These are phyloP conservation scores for Drosophila lutescens DNA, from an alignment of 2,888 invertebrate species.

Conservation along the genomic window DNA sequence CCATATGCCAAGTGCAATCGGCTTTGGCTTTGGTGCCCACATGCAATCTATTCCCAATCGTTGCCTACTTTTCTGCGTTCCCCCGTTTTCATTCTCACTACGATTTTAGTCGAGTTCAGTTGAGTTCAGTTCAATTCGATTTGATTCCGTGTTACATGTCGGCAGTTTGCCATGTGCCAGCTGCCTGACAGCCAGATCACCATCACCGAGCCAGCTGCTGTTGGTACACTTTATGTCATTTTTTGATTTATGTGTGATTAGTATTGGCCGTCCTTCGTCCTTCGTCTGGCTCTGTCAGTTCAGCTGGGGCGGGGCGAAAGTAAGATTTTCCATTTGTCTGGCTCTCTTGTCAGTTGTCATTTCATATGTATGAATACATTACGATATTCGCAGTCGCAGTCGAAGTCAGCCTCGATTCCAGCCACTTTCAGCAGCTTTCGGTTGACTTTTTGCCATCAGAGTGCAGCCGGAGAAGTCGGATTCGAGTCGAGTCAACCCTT, in stretches of 20 bases:
- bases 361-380: conserved; percentile 74
- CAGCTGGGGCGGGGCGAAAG: conserved; percentile 24
- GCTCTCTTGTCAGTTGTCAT: conserved; percentile 77
- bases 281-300: conserved; percentile 7
- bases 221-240: conserved; percentile 56
- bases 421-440: conserved; percentile 26
- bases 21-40: conserved; percentile 19
- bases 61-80: conserved; percentile 29
- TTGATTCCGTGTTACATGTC: conserved; percentile 36
- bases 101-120: conserved; percentile 6
- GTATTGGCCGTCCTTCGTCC: conserved; percentile 43
- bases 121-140: conserved; percentile 30
- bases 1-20: conserved; percentile 29
- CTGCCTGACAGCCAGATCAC: conserved; percentile 38
- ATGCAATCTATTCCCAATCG: conserved; percentile 18
- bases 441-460: conserved; percentile 35
- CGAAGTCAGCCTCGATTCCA: conserved; percentile 8
- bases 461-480: conserved; percentile 11
- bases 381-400: conserved; percentile 31
- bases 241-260: conserved; percentile 68
- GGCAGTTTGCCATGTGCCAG: conserved; percentile 31
- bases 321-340: conserved; percentile 75
- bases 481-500: conserved; percentile 38
- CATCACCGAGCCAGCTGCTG: conserved; percentile 46
- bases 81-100: not conserved